These are phyloP conservation scores for Cuculus canorus DNA, from an alignment of 2,797 vertebrate species.

Conservation along the genomic window DNA sequence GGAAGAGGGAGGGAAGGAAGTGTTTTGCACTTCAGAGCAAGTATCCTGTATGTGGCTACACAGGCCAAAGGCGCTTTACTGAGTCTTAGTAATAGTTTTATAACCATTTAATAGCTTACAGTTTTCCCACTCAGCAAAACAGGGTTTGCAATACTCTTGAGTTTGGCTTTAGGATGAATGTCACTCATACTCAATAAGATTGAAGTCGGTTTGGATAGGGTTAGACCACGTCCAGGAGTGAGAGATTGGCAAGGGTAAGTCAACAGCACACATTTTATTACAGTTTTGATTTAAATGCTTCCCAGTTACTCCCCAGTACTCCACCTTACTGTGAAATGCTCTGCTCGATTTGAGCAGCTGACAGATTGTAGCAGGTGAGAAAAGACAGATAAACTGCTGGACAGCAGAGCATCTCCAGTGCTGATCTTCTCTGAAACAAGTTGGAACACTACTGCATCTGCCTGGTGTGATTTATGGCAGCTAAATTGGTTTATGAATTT, in stretches of 20 bases:
- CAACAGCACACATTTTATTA: not conserved
- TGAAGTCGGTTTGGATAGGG: not conserved
- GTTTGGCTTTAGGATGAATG: not conserved
- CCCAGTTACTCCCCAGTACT: not conserved
- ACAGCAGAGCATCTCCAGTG: not conserved
- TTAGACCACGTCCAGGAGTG: not conserved
- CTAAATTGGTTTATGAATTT: not conserved
- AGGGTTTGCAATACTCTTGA: not conserved
- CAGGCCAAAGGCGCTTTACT: not conserved
- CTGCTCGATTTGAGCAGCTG: not conserved
- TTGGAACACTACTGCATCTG: not conserved
- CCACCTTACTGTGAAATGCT: not conserved
- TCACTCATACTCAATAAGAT: fast-evolving
- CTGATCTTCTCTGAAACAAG: not conserved
- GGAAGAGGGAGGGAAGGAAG: not conserved
- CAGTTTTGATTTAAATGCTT: not conserved
- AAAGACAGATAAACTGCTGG: not conserved
- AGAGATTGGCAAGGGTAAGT: not conserved
- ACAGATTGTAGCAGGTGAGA: not conserved
- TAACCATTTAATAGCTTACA: not conserved
- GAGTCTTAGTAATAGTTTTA: not conserved
- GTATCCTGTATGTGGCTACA: not conserved
- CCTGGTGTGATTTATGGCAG: not conserved
- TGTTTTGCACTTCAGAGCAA: not conserved
- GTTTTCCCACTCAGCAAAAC: not conserved